Base-by-base conservation (phyloP, 2,888 invertebrate species). In the Gerosis bhagava region DNA sequence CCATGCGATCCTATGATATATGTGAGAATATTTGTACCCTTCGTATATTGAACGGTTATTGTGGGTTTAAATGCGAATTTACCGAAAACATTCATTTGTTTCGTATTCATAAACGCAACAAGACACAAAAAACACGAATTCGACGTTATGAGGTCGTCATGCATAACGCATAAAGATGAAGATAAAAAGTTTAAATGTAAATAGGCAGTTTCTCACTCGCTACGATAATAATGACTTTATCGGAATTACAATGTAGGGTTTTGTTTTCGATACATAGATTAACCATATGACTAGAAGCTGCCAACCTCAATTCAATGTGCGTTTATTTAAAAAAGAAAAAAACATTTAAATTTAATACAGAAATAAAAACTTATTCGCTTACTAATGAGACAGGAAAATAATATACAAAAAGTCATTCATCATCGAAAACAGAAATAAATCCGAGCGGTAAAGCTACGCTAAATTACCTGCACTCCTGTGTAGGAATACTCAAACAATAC, bases 401-500 rank as follows among this genome's bases (percentile, higher is more conserved):
- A 53, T 58, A 55, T 46, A 51, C 45, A 52, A n/a, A n/a, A n/a
- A n/a, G 61, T 60, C 60, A 67, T 67, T 67, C 66, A 67, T 72
- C 65, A 73, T 60, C 46, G 60, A 39, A 32, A 22, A 19, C 68
- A 65, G 70, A 73, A 73, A 71, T 65, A 66, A 63, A 68, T 64
- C 50, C 55, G 65, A 62, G 59, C 67, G 72, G 76, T 73, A 73
- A 63, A 65, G 63, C 62, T 72, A 74, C 77, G 63, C 62, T 72
- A 74, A 78, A 77, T 76, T 75, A 74, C 73, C 60, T 62, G 61
- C 65, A 68, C 66, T 67, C 65, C 63, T 55, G 55, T 48, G 44
- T 49, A 61, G 44, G 56, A 67, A 61, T 65, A 62, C 60, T 63
- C 62, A 53, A 57, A 77, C 76, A 81, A 81, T 79, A 65, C 65